A percentile compares a stretch with the other conserved stretches of the same genome.
Conservation (phyloP, 1,140 invertebrate species). For the Harpegnathos saltator region DNA sequence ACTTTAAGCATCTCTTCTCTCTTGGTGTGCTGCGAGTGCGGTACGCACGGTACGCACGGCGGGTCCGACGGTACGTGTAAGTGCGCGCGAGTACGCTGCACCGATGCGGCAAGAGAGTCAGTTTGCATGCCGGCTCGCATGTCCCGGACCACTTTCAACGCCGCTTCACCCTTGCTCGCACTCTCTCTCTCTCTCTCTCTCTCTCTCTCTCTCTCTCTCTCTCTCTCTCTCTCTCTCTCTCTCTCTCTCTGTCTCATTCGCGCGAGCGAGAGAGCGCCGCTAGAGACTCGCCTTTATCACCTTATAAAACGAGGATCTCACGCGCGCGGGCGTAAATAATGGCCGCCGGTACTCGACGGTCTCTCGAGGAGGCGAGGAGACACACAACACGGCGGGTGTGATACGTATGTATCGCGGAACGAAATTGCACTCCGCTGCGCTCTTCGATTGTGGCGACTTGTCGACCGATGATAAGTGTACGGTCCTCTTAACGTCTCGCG, state of each 20-base stretch:
- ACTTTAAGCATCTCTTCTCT: constrained; percentile 35
- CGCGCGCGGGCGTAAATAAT: constrained; percentile 66
- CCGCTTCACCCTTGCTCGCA: constrained; percentile 38
- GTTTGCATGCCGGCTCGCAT: constrained; percentile 51
- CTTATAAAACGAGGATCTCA: constrained; percentile 73
- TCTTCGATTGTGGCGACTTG: background rate
- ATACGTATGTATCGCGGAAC: constrained; percentile 28
- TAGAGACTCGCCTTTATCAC: constrained; percentile 70
- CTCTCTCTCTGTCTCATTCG: constrained; percentile 15
- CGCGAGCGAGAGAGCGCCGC: constrained; percentile 10
- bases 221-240: constrained; percentile 3
- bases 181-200: constrained; percentile 21
- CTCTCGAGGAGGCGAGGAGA: constrained; percentile 1
- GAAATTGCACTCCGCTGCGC: constrained; percentile 32
- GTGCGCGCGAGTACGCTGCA: background rate
- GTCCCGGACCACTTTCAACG: constrained; percentile 56
- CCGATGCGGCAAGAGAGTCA: background rate
- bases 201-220: constrained; percentile 7
- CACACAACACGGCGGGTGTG: constrained; percentile 27
- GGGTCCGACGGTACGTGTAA: background rate
- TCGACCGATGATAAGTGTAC: constrained; percentile 15
- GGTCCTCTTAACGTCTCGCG: constrained; percentile 14
- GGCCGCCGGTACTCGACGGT: constrained; percentile 38
- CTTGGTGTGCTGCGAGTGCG: constrained; percentile 21
- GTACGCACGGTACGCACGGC: background rate